Conservation (phyloP, 2,888 invertebrate genomes). For the Mythimna lalbum region DNA sequence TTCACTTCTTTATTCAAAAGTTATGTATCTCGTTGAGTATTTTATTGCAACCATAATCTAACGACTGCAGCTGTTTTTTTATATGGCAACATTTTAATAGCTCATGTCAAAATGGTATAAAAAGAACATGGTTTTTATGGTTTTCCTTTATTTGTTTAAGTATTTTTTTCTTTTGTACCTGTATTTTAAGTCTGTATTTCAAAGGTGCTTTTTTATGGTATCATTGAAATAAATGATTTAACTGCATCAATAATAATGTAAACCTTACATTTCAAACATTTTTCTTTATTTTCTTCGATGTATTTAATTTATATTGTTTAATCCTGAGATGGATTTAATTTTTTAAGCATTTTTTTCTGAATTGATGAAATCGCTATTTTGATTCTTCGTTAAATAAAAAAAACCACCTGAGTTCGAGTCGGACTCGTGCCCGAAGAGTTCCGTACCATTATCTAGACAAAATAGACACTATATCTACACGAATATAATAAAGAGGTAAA, state of each 20-base stretch:
- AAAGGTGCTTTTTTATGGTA: not conserved
- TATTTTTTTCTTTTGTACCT: not conserved
- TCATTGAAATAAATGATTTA: not conserved
- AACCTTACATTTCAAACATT: not conserved
- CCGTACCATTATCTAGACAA: too few relatives aligned
- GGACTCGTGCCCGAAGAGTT: too few relatives aligned
- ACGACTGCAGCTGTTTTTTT: constrained; percentile 35
- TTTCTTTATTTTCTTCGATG: not conserved
- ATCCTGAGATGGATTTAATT: too few relatives aligned
- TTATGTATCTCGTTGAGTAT: constrained; percentile 36
- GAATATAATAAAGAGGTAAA: too few relatives aligned
- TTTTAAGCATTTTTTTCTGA: too few relatives aligned
- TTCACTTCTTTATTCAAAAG: constrained; percentile 27
- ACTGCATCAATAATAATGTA: constrained; percentile 1
- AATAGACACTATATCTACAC: too few relatives aligned
- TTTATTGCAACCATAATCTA: constrained; percentile 44
- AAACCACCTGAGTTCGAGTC: too few relatives aligned
- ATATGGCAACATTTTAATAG: constrained; percentile 43
- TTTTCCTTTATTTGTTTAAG: not conserved
- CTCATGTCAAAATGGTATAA: constrained; percentile 25
- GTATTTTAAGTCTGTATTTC: not conserved
- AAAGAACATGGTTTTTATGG: constrained; percentile 18
- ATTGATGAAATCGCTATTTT: too few relatives aligned
- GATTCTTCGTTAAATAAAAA: too few relatives aligned
- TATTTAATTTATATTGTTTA: too few relatives aligned